Evolutionary conservation across 1,140 invertebrate genomes (phyloP).

Genomic region (Euborellia annulipes): DNA sequence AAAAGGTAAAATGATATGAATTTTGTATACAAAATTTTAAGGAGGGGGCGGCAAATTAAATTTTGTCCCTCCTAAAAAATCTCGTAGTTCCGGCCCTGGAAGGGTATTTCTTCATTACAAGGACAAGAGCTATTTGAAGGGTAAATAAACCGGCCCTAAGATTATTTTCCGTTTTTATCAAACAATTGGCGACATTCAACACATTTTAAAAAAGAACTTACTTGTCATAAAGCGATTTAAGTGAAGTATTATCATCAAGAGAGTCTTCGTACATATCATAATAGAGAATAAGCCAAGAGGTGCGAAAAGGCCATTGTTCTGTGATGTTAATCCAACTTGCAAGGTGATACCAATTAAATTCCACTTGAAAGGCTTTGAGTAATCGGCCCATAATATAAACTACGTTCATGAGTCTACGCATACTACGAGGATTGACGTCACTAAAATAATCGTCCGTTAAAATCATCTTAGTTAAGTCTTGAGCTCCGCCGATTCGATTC

Average conservation of each 20-base stretch:
- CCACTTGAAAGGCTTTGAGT: slow-evolving; percentile 94
- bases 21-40: too few species aligned
- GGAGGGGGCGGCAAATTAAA: too few species aligned
- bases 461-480: slow-evolving; percentile 69
- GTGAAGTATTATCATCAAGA: slow-evolving; percentile 67
- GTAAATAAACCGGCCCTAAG: too few species aligned
- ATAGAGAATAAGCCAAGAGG: slow-evolving; percentile 92
- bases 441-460: slow-evolving; percentile 91
- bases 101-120: too few species aligned
- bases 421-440: slow-evolving; percentile 92
- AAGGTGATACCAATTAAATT: slow-evolving; percentile 96
- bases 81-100: too few species aligned
- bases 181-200: too few species aligned
- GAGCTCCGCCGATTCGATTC: slow-evolving; percentile 49
- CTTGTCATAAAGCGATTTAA: slow-evolving; percentile 87
- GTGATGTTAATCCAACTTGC: slow-evolving; percentile 96
- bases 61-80: too few species aligned
- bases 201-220: slow-evolving; percentile 30
- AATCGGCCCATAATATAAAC: slow-evolving; percentile 92
- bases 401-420: slow-evolving; percentile 93
- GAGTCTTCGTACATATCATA: slow-evolving; percentile 78
- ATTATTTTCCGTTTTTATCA: too few species aligned
- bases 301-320: slow-evolving; percentile 95
- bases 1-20: too few species aligned
- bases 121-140: too few species aligned